Percentiles rank a stretch among this genome's conserved stretches.
phyloP scores from a whole-genome alignment of 2,888 invertebrate genomes.

The Tetragnatha montana region DNA sequence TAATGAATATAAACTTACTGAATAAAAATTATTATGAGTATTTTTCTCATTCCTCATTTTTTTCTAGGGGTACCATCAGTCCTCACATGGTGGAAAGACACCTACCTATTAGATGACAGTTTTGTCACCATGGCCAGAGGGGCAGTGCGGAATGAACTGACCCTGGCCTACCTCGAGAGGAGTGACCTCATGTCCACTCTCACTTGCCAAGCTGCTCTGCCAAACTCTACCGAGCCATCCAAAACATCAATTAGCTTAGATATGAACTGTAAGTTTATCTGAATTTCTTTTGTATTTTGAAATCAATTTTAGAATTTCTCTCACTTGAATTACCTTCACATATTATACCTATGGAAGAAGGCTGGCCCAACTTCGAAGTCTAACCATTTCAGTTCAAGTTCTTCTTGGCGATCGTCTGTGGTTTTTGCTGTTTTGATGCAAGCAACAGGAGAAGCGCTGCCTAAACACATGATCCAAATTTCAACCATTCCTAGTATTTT shows the following conservation, averaged over 20 bases:
- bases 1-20: too few species aligned
- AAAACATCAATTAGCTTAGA: constrained; percentile 71
- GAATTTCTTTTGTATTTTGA: neutral
- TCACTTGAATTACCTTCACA: too few species aligned
- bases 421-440: too few species aligned
- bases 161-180: constrained; percentile 65
- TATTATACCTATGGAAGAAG: neutral
- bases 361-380: neutral
- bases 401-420: neutral
- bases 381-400: neutral
- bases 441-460: too few species aligned
- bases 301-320: neutral
- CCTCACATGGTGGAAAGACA: constrained; percentile 69
- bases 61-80: constrained; percentile 69
- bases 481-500: too few species aligned
- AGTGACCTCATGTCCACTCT: constrained; percentile 70
- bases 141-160: constrained; percentile 70
- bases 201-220: constrained; percentile 72
- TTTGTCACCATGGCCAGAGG: constrained; percentile 68
- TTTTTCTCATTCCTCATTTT: neutral
- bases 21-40: too few species aligned
- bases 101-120: constrained; percentile 66
- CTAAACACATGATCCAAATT: too few species aligned
- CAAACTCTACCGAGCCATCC: constrained; percentile 69
- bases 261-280: constrained; percentile 71